These are phyloP conservation scores for Caenorhabditis becei DNA, from an alignment of 2,888 invertebrate species.

Conservation along the genomic window DNA sequence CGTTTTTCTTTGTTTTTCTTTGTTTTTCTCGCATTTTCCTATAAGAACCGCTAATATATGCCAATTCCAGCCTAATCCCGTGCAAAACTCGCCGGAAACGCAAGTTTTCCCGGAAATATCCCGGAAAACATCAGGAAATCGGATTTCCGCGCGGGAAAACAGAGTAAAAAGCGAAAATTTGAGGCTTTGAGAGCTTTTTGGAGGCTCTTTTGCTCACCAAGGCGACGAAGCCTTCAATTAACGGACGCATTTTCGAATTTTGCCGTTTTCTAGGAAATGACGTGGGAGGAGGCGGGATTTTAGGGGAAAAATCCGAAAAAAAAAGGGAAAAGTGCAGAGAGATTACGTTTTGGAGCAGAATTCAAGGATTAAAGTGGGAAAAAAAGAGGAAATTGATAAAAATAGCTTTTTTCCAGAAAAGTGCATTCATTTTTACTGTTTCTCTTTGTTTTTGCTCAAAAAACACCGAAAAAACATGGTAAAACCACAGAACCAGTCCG, in stretches of 20 bases:
- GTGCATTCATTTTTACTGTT: not conserved
- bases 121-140: too few relatives aligned
- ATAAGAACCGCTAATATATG: too few relatives aligned
- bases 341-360: too few relatives aligned
- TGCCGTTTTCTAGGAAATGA: not conserved
- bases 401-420: not conserved
- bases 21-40: not conserved
- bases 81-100: too few relatives aligned
- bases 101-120: too few relatives aligned
- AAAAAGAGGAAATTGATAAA: too few relatives aligned
- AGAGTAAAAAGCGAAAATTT: too few relatives aligned
- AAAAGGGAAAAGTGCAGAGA: too few relatives aligned
- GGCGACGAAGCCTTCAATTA: conserved; percentile 3
- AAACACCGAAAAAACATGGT: not conserved
- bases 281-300: not conserved
- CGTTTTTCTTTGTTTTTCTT: not conserved
- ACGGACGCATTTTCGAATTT: not conserved
- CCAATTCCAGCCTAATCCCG: too few relatives aligned
- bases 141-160: too few relatives aligned
- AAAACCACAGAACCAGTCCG: not conserved
- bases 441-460: not conserved
- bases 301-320: not conserved
- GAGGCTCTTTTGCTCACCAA: not conserved
- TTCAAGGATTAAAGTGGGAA: too few relatives aligned
- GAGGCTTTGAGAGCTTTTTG: not conserved